phyloP scores from a whole-genome alignment of 2,888 invertebrate genomes.

The Tryphoninae sp. region DNA sequence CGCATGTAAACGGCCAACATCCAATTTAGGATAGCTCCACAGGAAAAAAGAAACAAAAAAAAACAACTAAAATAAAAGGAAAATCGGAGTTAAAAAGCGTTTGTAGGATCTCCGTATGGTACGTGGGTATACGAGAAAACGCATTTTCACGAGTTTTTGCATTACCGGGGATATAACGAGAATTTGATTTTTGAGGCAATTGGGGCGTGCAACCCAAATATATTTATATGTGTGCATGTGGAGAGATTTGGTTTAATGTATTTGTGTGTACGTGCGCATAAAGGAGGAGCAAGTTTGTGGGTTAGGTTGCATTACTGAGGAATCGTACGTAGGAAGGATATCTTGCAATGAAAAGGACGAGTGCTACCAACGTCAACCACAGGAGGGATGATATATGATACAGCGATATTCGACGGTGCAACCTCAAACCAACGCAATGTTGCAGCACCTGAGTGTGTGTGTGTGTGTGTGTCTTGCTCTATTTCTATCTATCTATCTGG shows the following conservation, averaged over 20 bases:
- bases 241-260: background rate
- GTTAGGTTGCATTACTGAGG: slow-evolving; percentile 21
- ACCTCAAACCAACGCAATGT: slow-evolving; percentile 8
- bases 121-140: background rate
- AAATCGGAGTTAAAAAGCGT: background rate
- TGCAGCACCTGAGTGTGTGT: background rate
- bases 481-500: background rate
- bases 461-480: background rate
- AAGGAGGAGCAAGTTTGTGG: slow-evolving; percentile 1
- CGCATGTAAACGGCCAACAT: slow-evolving; percentile 16
- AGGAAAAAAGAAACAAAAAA: background rate
- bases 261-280: background rate
- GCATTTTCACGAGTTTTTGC: background rate
- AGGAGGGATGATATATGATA: background rate
- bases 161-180: slow-evolving; percentile 17
- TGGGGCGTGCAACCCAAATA: background rate
- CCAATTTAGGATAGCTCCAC: slow-evolving; percentile 29
- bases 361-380: slow-evolving; percentile 14
- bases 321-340: slow-evolving; percentile 12
- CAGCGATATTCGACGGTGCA: slow-evolving; percentile 16
- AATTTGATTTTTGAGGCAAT: background rate
- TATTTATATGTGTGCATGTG: background rate
- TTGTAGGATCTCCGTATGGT: background rate
- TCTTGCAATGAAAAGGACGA: background rate
- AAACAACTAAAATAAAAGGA: background rate